Percentiles rank a stretch among this genome's conserved stretches.
phyloP scores from a whole-genome alignment of 2,113 vertebrate species.

The Asarcornis scutulata region DNA sequence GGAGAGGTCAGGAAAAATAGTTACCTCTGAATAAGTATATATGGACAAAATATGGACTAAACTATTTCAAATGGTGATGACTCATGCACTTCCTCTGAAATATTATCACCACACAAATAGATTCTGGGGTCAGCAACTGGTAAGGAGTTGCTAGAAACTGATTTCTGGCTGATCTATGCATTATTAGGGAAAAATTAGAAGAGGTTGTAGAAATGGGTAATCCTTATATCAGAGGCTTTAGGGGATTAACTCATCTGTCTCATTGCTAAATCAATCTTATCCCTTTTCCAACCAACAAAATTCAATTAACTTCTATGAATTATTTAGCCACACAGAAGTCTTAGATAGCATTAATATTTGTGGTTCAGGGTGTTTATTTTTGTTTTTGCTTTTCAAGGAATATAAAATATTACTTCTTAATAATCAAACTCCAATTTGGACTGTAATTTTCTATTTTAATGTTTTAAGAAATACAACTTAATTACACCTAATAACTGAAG shows the following conservation, averaged over 20 bases:
- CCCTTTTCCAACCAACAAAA: conserved; percentile 21
- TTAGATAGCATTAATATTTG: conserved; percentile 45
- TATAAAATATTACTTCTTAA: conserved; percentile 1
- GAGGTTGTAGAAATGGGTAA: neutral
- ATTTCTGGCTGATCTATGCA: neutral
- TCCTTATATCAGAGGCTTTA: neutral
- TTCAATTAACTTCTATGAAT: conserved; percentile 59
- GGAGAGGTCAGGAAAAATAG: neutral
- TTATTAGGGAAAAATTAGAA: neutral
- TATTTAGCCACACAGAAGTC: conserved; percentile 20
- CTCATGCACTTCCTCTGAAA: neutral
- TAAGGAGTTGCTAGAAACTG: neutral
- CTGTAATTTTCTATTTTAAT: neutral
- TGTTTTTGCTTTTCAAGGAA: neutral
- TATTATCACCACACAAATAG: neutral
- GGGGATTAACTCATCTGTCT: conserved; percentile 15
- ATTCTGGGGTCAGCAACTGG: neutral
- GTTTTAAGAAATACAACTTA: conserved; percentile 18
- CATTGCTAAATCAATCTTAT: neutral
- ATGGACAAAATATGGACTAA: neutral
- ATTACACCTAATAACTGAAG: neutral
- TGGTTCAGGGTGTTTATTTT: neutral
- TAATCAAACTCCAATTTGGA: neutral
- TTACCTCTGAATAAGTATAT: neutral
- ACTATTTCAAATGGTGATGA: neutral